Conservation (phyloP, 2,888 invertebrate genomes). For the Lymantria monacha region DNA sequence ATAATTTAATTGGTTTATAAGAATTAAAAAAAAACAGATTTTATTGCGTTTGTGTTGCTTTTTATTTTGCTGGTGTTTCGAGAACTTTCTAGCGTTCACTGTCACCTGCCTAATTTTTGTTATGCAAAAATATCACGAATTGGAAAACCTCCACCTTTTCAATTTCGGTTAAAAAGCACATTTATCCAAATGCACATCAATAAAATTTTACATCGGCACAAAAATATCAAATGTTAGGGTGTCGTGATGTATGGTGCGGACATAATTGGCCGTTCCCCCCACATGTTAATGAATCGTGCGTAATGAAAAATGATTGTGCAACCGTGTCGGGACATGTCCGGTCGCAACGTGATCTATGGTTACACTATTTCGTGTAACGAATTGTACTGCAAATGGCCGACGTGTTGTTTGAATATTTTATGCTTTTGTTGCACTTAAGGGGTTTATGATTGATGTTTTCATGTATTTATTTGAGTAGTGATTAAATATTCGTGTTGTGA, state of each 20-base stretch:
- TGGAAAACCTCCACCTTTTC: too few species aligned
- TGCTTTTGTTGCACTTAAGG: slow-evolving; percentile 14
- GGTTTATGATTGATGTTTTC: slow-evolving; percentile 2
- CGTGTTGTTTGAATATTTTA: slow-evolving; percentile 37
- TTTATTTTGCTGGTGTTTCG: too few species aligned
- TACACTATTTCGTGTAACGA: slow-evolving; percentile 56
- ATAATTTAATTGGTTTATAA: too few species aligned
- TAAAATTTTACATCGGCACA: slow-evolving; percentile 45
- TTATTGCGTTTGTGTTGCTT: too few species aligned
- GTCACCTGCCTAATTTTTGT: too few species aligned
- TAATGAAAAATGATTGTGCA: slow-evolving; percentile 76
- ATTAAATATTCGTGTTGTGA: background rate
- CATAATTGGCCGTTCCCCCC: slow-evolving; percentile 74
- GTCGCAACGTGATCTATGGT: slow-evolving; percentile 51
- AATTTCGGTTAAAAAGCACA: slow-evolving; percentile 7
- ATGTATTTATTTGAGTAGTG: background rate
- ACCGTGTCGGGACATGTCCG: slow-evolving; percentile 48
- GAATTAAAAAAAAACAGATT: too few species aligned
- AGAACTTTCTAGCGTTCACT: too few species aligned
- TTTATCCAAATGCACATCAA: slow-evolving; percentile 33
- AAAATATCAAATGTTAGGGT: slow-evolving; percentile 67
- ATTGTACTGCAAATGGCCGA: slow-evolving; percentile 49
- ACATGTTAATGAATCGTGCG: slow-evolving; percentile 75
- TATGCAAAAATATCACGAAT: too few species aligned
- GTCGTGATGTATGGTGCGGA: slow-evolving; percentile 70